Percentiles rank a stretch among this genome's conserved stretches.
Conservation (phyloP, 2,888 invertebrate genomes). For the Drosophila histrio region DNA sequence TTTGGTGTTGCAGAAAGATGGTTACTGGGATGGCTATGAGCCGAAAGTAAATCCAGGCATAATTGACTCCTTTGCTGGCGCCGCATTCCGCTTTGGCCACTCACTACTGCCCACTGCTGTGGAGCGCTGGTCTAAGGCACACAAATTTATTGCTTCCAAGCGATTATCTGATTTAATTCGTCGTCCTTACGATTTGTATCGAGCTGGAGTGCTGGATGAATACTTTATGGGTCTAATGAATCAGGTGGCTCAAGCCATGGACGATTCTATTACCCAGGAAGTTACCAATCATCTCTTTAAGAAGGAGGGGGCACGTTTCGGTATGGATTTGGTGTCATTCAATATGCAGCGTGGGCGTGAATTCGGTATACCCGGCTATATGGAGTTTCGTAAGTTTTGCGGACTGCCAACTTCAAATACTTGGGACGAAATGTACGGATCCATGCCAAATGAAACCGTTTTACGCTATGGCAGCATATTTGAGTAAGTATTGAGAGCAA, state of each 20-base stretch:
- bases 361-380: slow-evolving; percentile 95
- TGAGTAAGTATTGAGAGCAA: slow-evolving; percentile 86
- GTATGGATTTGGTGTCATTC: slow-evolving; percentile 95
- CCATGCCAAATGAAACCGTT: slow-evolving; percentile 95
- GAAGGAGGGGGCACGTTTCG: slow-evolving; percentile 89
- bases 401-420: slow-evolving; percentile 91
- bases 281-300: slow-evolving; percentile 97
- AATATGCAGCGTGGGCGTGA: slow-evolving; percentile 97
- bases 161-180: slow-evolving; percentile 94
- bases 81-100: slow-evolving; percentile 96
- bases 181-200: slow-evolving; percentile 94
- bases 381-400: slow-evolving; percentile 96
- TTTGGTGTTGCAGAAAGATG: slow-evolving; percentile 92
- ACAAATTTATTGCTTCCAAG: slow-evolving; percentile 96
- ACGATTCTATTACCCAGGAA: slow-evolving; percentile 95
- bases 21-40: slow-evolving; percentile 87
- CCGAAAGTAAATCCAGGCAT: slow-evolving; percentile 93
- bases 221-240: slow-evolving; percentile 97
- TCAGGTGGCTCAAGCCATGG: slow-evolving; percentile 97
- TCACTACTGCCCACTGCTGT: slow-evolving; percentile 95
- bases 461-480: slow-evolving; percentile 92
- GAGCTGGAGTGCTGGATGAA: slow-evolving; percentile 95
- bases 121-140: slow-evolving; percentile 97
- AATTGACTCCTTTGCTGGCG: slow-evolving; percentile 95
- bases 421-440: slow-evolving; percentile 92